Conservation (phyloP, 1,140 invertebrate genomes). For the Lasaia peninsularis region DNA sequence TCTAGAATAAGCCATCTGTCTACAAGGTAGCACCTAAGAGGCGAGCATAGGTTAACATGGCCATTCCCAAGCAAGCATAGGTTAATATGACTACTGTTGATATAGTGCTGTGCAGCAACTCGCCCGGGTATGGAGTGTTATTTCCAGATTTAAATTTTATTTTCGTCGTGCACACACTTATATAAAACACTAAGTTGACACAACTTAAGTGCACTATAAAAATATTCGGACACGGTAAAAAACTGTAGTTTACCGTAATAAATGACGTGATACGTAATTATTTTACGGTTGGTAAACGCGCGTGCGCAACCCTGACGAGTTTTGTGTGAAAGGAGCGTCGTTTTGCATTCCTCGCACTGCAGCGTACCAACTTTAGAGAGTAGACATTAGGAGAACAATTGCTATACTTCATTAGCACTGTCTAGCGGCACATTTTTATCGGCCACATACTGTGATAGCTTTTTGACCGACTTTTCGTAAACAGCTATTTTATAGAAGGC, state of each 20-base stretch:
- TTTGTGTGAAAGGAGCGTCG: slow-evolving; percentile 49
- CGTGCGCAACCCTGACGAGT: slow-evolving; percentile 31
- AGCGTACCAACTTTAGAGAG: slow-evolving; percentile 57
- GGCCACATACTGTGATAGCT: slow-evolving; percentile 8
- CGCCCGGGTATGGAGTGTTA: too few relatives aligned
- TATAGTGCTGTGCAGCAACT: too few relatives aligned
- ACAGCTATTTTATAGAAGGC: background rate
- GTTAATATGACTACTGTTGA: too few relatives aligned
- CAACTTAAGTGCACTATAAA: background rate
- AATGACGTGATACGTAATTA: slow-evolving; percentile 12
- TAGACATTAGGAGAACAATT: slow-evolving; percentile 51
- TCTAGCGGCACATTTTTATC: slow-evolving; percentile 50
- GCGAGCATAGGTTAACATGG: too few relatives aligned
- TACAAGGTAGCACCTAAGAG: too few relatives aligned
- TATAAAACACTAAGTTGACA: too few relatives aligned
- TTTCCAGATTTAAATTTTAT: too few relatives aligned
- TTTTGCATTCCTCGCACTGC: slow-evolving; percentile 60
- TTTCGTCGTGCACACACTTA: too few relatives aligned
- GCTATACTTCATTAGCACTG: slow-evolving; percentile 60
- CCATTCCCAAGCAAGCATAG: too few relatives aligned
- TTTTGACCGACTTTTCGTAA: background rate
- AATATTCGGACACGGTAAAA: background rate
- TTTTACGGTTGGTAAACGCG: slow-evolving; percentile 24
- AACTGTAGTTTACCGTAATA: slow-evolving; percentile 4
- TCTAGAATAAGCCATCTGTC: too few relatives aligned